A percentile compares a stretch with the other conserved stretches of the same genome.
Evolutionary conservation across 2,888 invertebrate genomes (phyloP).

Genomic region (Himalopsyche kuldschensis): DNA sequence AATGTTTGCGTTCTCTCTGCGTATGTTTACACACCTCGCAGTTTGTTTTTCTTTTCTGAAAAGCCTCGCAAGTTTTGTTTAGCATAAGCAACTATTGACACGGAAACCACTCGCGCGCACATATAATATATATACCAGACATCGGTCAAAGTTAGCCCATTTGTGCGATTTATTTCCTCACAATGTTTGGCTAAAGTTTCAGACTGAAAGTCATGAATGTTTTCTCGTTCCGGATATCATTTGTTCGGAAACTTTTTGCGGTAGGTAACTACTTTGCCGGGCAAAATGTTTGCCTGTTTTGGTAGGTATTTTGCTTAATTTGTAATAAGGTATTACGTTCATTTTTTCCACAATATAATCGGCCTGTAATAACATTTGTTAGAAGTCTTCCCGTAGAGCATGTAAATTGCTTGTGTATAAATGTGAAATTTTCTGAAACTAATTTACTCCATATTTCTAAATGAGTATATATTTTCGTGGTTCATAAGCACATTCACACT

Average conservation of each 20-base stretch:
- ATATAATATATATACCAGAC: not conserved
- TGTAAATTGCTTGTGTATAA: too few relatives aligned
- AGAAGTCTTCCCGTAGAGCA: too few relatives aligned
- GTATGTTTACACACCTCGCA: not conserved
- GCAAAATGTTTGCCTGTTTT: not conserved
- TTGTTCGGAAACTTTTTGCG: not conserved
- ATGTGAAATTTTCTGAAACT: too few relatives aligned
- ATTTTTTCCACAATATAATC: too few relatives aligned
- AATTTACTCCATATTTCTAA: too few relatives aligned
- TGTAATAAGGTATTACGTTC: not conserved
- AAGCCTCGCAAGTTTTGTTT: not conserved
- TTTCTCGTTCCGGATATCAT: not conserved
- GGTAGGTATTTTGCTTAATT: not conserved
- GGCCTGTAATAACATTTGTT: too few relatives aligned
- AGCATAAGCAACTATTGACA: not conserved
- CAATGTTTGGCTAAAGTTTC: not conserved
- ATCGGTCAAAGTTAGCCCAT: not conserved
- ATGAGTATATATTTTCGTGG: too few relatives aligned
- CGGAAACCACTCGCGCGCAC: not conserved
- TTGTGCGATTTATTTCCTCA: not conserved
- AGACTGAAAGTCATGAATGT: not conserved
- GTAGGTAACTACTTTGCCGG: not conserved
- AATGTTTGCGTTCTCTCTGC: not conserved
- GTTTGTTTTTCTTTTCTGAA: not conserved
- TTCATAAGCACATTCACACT: too few relatives aligned